These are phyloP conservation scores for Dicyrtoma fusca DNA, from an alignment of 2,888 invertebrate species.

Conservation along the genomic window DNA sequence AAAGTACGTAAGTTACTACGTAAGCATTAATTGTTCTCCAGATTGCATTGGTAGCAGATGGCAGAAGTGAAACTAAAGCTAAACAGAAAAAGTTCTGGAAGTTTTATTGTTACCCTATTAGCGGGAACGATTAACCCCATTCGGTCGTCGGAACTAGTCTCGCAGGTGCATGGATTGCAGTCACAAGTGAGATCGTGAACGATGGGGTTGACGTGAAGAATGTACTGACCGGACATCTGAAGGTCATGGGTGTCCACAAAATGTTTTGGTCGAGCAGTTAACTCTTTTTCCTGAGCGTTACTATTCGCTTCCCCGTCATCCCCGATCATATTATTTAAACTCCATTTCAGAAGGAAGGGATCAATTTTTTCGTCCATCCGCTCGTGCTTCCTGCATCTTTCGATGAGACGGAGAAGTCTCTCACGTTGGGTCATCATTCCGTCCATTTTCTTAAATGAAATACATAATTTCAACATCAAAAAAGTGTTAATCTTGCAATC, in stretches of 20 bases:
- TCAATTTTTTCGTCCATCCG: constrained; percentile 50
- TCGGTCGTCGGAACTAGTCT: no score
- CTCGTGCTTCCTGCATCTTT: constrained; percentile 50
- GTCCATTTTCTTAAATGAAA: constrained; percentile 37
- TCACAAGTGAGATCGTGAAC: constrained; percentile 48
- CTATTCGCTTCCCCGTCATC: not conserved
- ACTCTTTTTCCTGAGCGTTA: not conserved
- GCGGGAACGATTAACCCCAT: not conserved
- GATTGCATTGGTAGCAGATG: no score
- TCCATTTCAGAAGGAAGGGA: constrained; percentile 48
- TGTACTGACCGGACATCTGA: constrained; percentile 16
- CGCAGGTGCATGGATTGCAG: constrained; percentile 48
- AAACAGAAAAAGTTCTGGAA: no score
- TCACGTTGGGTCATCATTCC: constrained; percentile 47
- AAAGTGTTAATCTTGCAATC: no score
- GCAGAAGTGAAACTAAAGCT: no score
- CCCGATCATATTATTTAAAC: constrained; percentile 31
- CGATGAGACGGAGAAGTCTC: constrained; percentile 42
- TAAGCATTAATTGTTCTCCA: no score
- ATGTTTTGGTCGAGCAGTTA: not conserved
- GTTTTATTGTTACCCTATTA: not conserved
- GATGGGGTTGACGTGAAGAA: constrained; percentile 34
- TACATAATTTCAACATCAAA: not conserved
- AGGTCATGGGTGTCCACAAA: not conserved
- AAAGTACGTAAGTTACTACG: no score